Evolutionary conservation across 2,888 invertebrate genomes (phyloP), one percentile per base, ranked within the genome.

Genomic region (Temnothorax unifasciatus): DNA sequence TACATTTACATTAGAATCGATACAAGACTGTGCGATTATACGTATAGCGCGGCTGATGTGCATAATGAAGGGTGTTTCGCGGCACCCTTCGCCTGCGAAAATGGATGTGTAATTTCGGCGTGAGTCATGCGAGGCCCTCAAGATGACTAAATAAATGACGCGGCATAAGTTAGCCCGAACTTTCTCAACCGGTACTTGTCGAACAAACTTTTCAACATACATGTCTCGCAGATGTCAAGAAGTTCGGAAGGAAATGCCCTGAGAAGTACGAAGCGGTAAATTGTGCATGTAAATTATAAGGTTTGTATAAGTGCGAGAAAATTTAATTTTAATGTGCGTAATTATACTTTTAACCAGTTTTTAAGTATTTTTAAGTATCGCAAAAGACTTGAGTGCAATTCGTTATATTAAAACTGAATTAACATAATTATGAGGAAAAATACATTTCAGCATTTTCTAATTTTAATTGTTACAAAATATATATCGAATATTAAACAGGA

Each of bases 1-100:
- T 74, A 74, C 83, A 91, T 92, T 92, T 91, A 88, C 90, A 91
- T 92, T 79, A 86, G 85, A 92, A 90, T 91, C 85, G 68, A 75
- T 85, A 69, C 52, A 74, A 84, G 47, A 82, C 59, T 25, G 29
- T 47, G 69, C 83, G 82, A 75, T 64, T 77, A 63, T 34, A 59
- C 47, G 38, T 77, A 68, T 34, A 18, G 34, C 13, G 9, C n/a
- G 54, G n/a, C 73, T 68, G 25, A 76, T 59, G 21, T 54, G 82
- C 76, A 69, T 82, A 84, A 86, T 85, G 61, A 81, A 85, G 85
- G 89, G 90, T 89, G 90, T 87, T 84, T 85, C 83, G 82, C 75
- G 21, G 76, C 87, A 88, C 90, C 91, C 91, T 83, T 85, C 68
- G 83, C 57, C 71, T 38, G 74, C 84, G 75, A 69, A 88, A 88